These are phyloP conservation scores for Oryzias melastigma DNA, from an alignment of 2,113 vertebrate species.

Conservation along the genomic window DNA sequence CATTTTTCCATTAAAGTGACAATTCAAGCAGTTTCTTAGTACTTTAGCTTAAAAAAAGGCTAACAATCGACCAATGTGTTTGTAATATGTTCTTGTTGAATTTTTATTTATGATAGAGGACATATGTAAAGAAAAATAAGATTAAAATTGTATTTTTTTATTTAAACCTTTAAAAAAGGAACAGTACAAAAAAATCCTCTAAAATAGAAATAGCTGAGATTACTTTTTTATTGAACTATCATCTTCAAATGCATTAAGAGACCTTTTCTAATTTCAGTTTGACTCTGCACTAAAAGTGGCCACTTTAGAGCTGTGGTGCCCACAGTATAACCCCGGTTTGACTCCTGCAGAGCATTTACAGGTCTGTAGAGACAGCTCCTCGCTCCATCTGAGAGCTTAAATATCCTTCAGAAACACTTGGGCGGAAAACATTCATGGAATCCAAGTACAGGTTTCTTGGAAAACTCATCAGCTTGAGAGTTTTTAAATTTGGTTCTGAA, in stretches of 20 bases:
- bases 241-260: neutral
- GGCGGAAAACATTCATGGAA: slow-evolving; percentile 32
- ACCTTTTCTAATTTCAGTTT: neutral
- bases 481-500: slow-evolving; percentile 64
- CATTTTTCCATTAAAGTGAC: too few species aligned
- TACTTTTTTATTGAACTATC: neutral
- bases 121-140: too few species aligned
- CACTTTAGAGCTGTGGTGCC: slow-evolving; percentile 3
- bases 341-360: slow-evolving; percentile 5
- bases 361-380: slow-evolving; percentile 6
- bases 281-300: slow-evolving; percentile 1
- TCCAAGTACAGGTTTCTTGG: slow-evolving; percentile 45
- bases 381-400: slow-evolving; percentile 23
- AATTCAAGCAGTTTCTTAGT: too few species aligned
- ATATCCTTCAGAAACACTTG: slow-evolving; percentile 39
- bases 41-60: too few species aligned
- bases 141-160: too few species aligned
- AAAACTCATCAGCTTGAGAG: slow-evolving; percentile 50
- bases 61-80: too few species aligned
- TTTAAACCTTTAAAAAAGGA: too few species aligned
- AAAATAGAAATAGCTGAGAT: neutral
- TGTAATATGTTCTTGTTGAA: too few species aligned
- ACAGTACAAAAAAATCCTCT: neutral
- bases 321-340: slow-evolving; percentile 21
- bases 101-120: too few species aligned